A percentile compares a stretch with the other conserved stretches of the same genome.
Evolutionary conservation across 2,113 vertebrate genomes (phyloP).

Genomic region (Zapornia atra): DNA sequence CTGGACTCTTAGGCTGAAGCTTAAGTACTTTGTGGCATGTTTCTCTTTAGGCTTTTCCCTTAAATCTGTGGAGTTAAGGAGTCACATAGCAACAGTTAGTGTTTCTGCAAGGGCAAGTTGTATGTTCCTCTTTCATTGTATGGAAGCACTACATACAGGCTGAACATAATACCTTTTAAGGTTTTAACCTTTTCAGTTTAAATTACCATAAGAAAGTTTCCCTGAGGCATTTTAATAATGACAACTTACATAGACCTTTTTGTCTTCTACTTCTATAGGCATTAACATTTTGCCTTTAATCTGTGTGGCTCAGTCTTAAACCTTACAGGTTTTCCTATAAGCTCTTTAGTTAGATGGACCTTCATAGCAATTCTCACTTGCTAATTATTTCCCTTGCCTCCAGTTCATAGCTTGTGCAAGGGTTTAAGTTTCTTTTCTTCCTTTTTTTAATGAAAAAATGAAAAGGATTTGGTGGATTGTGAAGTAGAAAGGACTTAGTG

Average conservation of each 20-base stretch:
- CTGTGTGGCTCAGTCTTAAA: slow-evolving; percentile 46
- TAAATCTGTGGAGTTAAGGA: slow-evolving; percentile 19
- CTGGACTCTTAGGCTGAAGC: not conserved
- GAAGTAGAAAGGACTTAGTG: slow-evolving; percentile 25
- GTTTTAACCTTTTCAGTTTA: slow-evolving; percentile 71
- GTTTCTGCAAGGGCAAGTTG: slow-evolving; percentile 34
- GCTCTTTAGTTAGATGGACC: slow-evolving; percentile 59
- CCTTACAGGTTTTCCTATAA: slow-evolving; percentile 57
- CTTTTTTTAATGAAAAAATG: slow-evolving; percentile 27
- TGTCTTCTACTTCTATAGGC: slow-evolving; percentile 54
- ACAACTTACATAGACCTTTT: slow-evolving; percentile 67
- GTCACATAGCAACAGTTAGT: slow-evolving; percentile 40
- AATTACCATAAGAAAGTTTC: slow-evolving; percentile 64
- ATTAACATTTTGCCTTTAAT: slow-evolving; percentile 68
- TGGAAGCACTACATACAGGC: not conserved
- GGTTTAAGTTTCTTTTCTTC: slow-evolving; percentile 38
- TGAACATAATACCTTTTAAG: slow-evolving; percentile 49
- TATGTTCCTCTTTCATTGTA: slow-evolving; percentile 26
- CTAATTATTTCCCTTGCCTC: slow-evolving; percentile 55
- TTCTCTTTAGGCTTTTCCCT: slow-evolving; percentile 55
- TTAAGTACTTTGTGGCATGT: slow-evolving; percentile 48
- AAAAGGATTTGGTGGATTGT: slow-evolving; percentile 31
- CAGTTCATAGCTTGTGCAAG: slow-evolving; percentile 33
- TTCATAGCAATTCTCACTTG: slow-evolving; percentile 45
- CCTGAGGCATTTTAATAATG: slow-evolving; percentile 63